These are phyloP conservation scores for Boulengerochromis microlepis DNA, from an alignment of 2,113 vertebrate genomes.

Conservation along the genomic window DNA sequence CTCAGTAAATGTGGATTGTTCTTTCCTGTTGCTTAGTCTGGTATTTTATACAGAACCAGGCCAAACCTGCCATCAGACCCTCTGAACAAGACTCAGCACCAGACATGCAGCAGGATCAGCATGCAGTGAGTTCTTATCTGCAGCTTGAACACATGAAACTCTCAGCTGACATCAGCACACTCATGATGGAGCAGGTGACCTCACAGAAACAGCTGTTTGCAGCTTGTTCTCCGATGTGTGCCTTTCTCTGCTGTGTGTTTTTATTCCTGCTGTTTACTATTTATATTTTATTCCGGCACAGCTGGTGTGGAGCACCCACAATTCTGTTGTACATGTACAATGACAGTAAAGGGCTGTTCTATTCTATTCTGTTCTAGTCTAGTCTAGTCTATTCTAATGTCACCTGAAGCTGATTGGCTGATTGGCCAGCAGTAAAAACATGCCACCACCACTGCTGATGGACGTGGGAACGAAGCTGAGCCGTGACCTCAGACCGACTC, in stretches of 20 bases:
- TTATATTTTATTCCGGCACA: fast-evolving
- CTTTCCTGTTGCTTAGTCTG: neutral
- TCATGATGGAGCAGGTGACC: neutral
- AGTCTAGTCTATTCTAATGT: neutral
- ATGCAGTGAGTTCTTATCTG: neutral
- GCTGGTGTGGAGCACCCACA: fast-evolving
- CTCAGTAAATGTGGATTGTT: fast-evolving
- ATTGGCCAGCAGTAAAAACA: neutral
- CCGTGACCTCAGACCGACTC: neutral
- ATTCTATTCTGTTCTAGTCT: neutral
- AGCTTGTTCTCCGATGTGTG: neutral
- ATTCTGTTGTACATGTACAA: neutral
- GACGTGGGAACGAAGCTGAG: neutral
- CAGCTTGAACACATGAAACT: fast-evolving
- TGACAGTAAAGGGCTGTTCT: neutral
- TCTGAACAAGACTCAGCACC: neutral
- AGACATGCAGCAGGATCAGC: neutral
- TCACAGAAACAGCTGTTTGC: neutral
- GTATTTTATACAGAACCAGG: fast-evolving
- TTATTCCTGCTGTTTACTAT: neutral
- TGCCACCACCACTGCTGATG: neutral
- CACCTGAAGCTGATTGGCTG: neutral
- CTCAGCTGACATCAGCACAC: neutral
- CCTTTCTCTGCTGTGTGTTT: fast-evolving
- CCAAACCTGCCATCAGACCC: fast-evolving